Evolutionary conservation across 1,140 invertebrate species (phyloP), one percentile per base, ranked within the genome.

Genomic region (Hermetia illucens): DNA sequence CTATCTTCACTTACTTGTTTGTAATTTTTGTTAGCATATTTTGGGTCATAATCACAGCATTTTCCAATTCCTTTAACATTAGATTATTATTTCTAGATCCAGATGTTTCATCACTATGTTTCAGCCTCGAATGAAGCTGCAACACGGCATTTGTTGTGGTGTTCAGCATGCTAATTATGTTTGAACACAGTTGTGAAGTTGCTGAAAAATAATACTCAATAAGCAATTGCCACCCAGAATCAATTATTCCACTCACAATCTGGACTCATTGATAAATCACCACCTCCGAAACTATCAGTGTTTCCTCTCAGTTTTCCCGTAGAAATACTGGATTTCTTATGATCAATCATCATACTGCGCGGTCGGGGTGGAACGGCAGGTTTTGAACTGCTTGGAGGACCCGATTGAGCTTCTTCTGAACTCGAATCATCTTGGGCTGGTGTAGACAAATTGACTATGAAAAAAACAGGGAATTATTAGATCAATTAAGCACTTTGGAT

Each of bases 391-490:
- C 45, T 49, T 33, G 43, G 34, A 43, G 51, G 47, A 41, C 45
- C 42, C 50, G 36, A 30, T 58, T 61, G 30, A 16, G 67, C 63
- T 44, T 82, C 79, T 61, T 78, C 77, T 2, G 79, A 82, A 49
- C 79, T 78, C 22, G 82, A 79, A 60, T 84, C 81, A 53, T 85
- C 82, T 42, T 79, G 75, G 40, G 68, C 73, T 29, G 71, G 66
- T 51, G 71, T 68, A 48, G 71, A 72, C 43, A 82, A 62, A 61
- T 75, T 74, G 46, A 72, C 71, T 74, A 50, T 27, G 48, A 51
- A 20, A 38, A 40, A 34, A 43, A 44, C 21, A 36, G 29, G 38
- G 32, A 38, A 44, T 22, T 34, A 16, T 21, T 5, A 36, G 24
- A n/a, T n/a, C 31, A 18, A 32, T 17, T 15, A 24, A 3, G 2